phyloP scores from a whole-genome alignment of 2,888 invertebrate genomes.

The Sarcophaga carnaria region DNA sequence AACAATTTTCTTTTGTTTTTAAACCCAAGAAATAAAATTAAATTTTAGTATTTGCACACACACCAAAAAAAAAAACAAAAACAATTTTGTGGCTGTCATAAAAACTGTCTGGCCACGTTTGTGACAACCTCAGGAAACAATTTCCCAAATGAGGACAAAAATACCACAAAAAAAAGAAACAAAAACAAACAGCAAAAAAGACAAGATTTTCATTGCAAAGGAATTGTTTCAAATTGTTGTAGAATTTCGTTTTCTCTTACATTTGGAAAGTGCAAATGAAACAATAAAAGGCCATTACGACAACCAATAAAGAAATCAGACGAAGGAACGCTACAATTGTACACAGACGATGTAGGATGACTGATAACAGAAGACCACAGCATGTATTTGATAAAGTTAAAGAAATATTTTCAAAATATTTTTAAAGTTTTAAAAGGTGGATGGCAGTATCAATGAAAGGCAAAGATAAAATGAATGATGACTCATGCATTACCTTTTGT shows the following conservation, averaged over 20 bases:
- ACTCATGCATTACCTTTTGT: no score
- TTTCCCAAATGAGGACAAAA: slow-evolving; percentile 45
- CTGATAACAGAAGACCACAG: slow-evolving; percentile 21
- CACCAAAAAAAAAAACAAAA: no score
- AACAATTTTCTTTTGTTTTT: slow-evolving; percentile 59
- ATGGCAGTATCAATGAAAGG: background rate
- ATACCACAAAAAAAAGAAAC: slow-evolving; percentile 52
- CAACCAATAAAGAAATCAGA: background rate
- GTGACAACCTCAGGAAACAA: slow-evolving; percentile 31
- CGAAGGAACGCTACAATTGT: slow-evolving; percentile 5
- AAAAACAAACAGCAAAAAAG: slow-evolving; percentile 29
- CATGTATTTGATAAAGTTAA: background rate
- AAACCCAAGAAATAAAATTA: slow-evolving; percentile 78
- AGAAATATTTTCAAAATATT: slow-evolving; percentile 29
- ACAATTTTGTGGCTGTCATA: slow-evolving; percentile 76
- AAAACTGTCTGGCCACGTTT: slow-evolving; percentile 80
- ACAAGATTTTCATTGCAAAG: slow-evolving; percentile 63
- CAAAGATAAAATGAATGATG: background rate
- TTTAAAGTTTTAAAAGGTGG: slow-evolving; percentile 19
- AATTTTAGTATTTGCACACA: slow-evolving; percentile 78
- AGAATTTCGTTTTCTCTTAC: slow-evolving; percentile 39
- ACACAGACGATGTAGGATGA: slow-evolving; percentile 21
- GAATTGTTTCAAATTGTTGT: slow-evolving; percentile 67
- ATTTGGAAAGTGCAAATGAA: slow-evolving; percentile 58
- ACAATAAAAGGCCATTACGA: slow-evolving; percentile 56